phyloP scores from a whole-genome alignment of 2,888 invertebrate species.

The Cremastinae sp. region DNA sequence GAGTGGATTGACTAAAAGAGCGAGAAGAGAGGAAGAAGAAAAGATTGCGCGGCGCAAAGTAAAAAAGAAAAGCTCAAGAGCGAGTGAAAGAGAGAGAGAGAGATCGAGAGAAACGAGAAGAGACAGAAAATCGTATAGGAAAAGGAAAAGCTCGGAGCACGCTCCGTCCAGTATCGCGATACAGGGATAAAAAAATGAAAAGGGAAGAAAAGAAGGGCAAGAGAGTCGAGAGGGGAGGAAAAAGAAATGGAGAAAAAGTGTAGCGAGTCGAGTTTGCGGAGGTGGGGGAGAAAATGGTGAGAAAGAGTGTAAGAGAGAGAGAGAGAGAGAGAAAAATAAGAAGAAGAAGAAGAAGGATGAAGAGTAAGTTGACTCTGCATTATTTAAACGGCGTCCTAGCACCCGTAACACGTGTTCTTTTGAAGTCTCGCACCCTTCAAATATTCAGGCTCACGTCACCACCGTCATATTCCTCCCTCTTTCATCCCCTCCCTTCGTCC shows the following conservation, averaged over 20 bases:
- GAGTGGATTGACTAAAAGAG: constrained; percentile 21
- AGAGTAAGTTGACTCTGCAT: constrained; percentile 80
- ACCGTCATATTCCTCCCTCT: constrained; percentile 77
- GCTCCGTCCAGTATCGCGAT: constrained; percentile 39
- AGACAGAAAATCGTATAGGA: too few species aligned
- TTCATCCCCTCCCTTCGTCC: constrained; percentile 20
- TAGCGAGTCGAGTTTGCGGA: constrained; percentile 51
- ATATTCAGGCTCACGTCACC: constrained; percentile 80
- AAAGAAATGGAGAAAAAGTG: constrained; percentile 52
- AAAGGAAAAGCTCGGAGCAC: constrained; percentile 8
- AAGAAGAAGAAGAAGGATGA: constrained; percentile 60
- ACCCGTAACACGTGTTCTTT: constrained; percentile 80
- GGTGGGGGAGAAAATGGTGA: constrained; percentile 28
- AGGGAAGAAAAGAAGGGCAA: constrained; percentile 35
- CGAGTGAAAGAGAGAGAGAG: not conserved
- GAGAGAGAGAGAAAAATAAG: constrained; percentile 26
- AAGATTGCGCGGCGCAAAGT: not conserved
- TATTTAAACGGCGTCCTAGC: constrained; percentile 79
- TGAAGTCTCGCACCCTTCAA: constrained; percentile 79
- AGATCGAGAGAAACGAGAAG: not conserved
- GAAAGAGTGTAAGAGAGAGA: constrained; percentile 30
- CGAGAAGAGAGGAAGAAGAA: constrained; percentile 1
- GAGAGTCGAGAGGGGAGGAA: constrained; percentile 8
- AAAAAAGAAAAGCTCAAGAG: not conserved
- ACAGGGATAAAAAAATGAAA: constrained; percentile 29